Evolutionary conservation across 2,888 invertebrate genomes (phyloP).

Genomic region (Drosophila meridionalis): DNA sequence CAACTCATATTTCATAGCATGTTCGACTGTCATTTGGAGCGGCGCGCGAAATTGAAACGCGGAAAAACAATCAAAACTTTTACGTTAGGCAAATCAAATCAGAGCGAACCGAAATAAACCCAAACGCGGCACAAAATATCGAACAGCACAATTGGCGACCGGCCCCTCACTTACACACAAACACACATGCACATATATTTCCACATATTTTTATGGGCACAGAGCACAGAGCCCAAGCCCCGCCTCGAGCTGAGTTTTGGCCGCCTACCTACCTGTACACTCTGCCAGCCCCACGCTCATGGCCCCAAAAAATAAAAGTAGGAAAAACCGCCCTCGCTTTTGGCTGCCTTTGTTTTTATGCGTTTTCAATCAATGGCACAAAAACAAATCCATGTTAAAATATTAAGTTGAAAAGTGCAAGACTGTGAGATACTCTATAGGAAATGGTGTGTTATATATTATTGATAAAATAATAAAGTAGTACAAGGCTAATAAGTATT

Average conservation of each 20-base stretch:
- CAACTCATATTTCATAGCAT: conserved; percentile 81
- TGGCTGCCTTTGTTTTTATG: conserved; percentile 69
- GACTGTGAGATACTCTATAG: not conserved
- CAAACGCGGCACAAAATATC: conserved; percentile 38
- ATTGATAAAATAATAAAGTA: not conserved
- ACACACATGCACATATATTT: conserved; percentile 8
- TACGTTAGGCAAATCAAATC: conserved; percentile 36
- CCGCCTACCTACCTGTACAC: conserved; percentile 8
- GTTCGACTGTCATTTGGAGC: conserved; percentile 66
- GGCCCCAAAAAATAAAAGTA: not conserved
- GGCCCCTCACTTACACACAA: conserved; percentile 14
- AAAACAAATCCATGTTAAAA: conserved; percentile 32
- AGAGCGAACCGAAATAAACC: not conserved
- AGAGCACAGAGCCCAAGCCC: not conserved
- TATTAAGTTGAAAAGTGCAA: too few species aligned
- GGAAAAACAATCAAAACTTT: conserved; percentile 80
- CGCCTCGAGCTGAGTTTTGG: conserved; percentile 3
- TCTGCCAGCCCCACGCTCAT: not conserved
- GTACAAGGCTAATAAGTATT: too few species aligned
- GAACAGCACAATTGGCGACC: conserved; percentile 41
- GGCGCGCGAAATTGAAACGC: conserved; percentile 64
- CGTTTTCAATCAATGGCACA: conserved; percentile 74
- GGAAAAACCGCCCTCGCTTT: conserved; percentile 3
- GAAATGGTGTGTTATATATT: not conserved
- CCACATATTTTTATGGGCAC: conserved; percentile 13